These are phyloP conservation scores for Spinus olivaceus DNA, from an alignment of 2,797 vertebrate genomes.

Conservation along the genomic window DNA sequence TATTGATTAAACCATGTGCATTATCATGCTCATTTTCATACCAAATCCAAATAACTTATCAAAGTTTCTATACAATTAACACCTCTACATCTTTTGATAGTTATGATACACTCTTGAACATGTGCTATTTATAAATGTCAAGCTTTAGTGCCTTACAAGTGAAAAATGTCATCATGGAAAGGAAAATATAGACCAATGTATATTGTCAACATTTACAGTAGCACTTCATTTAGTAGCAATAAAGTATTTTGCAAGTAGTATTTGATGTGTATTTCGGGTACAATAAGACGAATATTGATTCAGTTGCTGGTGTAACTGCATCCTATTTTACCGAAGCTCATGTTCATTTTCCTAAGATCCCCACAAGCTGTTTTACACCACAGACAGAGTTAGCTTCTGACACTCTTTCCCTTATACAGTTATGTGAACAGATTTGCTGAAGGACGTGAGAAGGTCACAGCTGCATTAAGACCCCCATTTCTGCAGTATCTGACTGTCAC, in stretches of 20 bases:
- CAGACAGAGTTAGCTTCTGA: neutral
- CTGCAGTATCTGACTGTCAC: neutral
- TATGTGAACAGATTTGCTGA: neutral
- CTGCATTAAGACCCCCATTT: neutral
- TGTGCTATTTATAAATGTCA: neutral
- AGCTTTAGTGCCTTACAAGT: neutral
- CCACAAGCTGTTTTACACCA: neutral
- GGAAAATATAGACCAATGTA: neutral
- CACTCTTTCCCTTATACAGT: neutral
- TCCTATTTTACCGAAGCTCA: neutral
- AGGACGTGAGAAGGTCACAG: neutral
- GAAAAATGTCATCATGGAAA: neutral
- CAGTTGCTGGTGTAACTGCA: neutral
- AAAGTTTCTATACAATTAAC: neutral
- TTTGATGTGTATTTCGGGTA: neutral
- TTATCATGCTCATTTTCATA: neutral
- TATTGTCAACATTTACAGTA: neutral
- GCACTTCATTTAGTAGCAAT: neutral
- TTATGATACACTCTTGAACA: neutral
- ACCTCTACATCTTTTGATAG: neutral
- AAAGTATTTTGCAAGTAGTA: neutral
- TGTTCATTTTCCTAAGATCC: neutral
- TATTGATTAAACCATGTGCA: conserved; percentile 13
- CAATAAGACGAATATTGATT: neutral
- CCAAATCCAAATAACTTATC: neutral